Percentiles rank a stretch among this genome's conserved stretches.
phyloP scores from a whole-genome alignment of 2,888 invertebrate species.

The Mythimna loreyi region DNA sequence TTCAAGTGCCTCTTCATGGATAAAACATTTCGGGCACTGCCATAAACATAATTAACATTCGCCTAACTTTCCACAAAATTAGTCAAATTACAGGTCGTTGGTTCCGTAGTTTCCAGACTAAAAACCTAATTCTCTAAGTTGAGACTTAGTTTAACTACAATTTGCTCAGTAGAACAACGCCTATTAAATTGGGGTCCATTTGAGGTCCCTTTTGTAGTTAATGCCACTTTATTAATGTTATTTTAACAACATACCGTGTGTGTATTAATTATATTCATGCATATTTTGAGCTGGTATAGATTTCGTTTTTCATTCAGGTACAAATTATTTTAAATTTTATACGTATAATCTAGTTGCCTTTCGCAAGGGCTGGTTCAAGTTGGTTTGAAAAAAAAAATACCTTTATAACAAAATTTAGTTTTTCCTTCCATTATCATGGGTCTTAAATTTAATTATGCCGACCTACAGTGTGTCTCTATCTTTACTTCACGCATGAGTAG shows the following conservation, averaged over 20 bases:
- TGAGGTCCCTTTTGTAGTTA: constrained; percentile 25
- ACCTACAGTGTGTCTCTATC: constrained; percentile 16
- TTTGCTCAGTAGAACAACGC: constrained; percentile 50
- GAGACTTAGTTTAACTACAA: constrained; percentile 53
- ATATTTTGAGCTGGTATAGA: background rate
- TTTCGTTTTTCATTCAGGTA: too few relatives aligned
- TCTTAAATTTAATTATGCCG: constrained; percentile 10
- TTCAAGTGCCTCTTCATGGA: constrained; percentile 8
- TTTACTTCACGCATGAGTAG: constrained; percentile 28
- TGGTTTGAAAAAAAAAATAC: too few relatives aligned
- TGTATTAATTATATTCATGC: background rate
- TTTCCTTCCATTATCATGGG: background rate
- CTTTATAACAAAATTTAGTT: background rate
- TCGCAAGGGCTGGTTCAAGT: too few relatives aligned
- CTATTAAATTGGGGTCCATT: constrained; percentile 37
- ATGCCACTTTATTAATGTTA: constrained; percentile 35
- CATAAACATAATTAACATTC: constrained; percentile 47
- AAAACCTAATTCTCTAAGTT: constrained; percentile 54
- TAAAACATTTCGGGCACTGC: constrained; percentile 7
- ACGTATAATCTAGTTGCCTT: too few relatives aligned
- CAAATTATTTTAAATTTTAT: too few relatives aligned
- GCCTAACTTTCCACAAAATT: constrained; percentile 52
- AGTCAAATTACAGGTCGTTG: constrained; percentile 53
- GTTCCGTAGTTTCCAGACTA: constrained; percentile 37
- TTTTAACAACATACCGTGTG: constrained; percentile 11